Base-by-base conservation (phyloP, 1,140 invertebrate species). In the Mamestra configurata region DNA sequence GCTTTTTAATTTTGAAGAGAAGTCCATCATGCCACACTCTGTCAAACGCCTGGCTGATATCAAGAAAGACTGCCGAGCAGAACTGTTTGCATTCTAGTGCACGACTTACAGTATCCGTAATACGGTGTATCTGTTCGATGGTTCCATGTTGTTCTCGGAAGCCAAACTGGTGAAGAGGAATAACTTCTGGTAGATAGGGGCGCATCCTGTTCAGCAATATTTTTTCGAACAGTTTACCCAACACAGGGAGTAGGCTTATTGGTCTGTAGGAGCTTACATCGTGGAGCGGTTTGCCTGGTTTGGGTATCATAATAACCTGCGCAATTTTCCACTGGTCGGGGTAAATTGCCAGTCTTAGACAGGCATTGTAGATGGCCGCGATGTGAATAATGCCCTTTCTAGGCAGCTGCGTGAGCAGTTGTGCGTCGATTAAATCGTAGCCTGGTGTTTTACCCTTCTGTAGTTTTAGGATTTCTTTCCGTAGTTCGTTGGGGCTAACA, bases 301-400 rank as follows among this genome's bases (percentile, higher is more conserved):
- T 76, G 31, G 72, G 53, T 76, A 61, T 76, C 72, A 76, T 76
- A 13, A 76, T 76, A 11, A 76, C 20, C 35, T 59, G 43, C 8
- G 72, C 72, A 15, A 76, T 49, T 76, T 76, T 76, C 55, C 72
- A 76, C 3, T 35, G 37, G 10, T 22, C 35, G 55, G 37, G 72
- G 37, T n/a, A 76, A 43, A 3, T 18, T n/a, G 18, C n/a, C n/a
- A 68, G 40, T 22, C 64, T 46, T 40, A 68, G 27, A 37, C 57
- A 61, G 27, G 11, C 22, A 15, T 61, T 27, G 11, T 18, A 31
- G 31, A 61, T 61, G 5, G 57, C n/a, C 10, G 37, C n/a, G 8
- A 68, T 40, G 15, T 46, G 31, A 1, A 68, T 35, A 4, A 43
- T 68, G 20, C 35, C 37, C 20, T 68, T 68, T 43, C 20, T 40